Evolutionary conservation across 2,888 invertebrate species (phyloP).

Genomic region (Argynnis bischoffii): DNA sequence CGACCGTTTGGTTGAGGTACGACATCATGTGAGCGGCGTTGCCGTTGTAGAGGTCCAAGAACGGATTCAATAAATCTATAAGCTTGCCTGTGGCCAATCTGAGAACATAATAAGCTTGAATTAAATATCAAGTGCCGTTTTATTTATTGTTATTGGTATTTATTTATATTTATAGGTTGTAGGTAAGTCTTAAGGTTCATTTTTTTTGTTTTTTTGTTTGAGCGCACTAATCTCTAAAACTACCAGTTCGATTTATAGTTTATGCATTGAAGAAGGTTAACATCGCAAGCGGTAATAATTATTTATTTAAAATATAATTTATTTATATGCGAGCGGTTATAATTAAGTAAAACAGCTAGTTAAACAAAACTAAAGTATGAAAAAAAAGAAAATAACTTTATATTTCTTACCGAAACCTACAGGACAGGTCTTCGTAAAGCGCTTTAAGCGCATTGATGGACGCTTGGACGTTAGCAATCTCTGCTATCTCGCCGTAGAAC

Average conservation of each 20-base stretch:
- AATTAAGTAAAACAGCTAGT: neutral
- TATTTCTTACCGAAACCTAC: conserved; percentile 65
- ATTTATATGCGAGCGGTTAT: too few species aligned
- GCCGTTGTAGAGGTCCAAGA: conserved; percentile 89
- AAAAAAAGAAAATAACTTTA: neutral
- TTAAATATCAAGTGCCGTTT: too few species aligned
- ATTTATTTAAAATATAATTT: too few species aligned
- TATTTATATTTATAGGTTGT: too few species aligned
- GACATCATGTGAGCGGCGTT: conserved; percentile 92
- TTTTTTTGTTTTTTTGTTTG: too few species aligned
- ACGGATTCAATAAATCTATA: conserved; percentile 89
- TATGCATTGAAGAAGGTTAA: too few species aligned
- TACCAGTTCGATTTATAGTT: too few species aligned
- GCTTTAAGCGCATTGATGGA: conserved; percentile 72
- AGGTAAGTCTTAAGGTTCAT: too few species aligned
- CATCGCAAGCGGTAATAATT: too few species aligned
- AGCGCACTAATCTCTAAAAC: too few species aligned
- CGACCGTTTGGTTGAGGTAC: conserved; percentile 87
- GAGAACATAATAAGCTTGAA: conserved; percentile 61
- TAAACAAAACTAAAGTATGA: neutral
- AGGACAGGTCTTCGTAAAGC: conserved; percentile 71
- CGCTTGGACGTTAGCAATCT: conserved; percentile 85
- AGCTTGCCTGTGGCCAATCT: conserved; percentile 93
- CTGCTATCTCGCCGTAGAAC: conserved; percentile 94
- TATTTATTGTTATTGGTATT: too few species aligned